phyloP scores from a whole-genome alignment of 64 coral and sea anemone genomes.

The Dendrophyllia cribrosa region DNA sequence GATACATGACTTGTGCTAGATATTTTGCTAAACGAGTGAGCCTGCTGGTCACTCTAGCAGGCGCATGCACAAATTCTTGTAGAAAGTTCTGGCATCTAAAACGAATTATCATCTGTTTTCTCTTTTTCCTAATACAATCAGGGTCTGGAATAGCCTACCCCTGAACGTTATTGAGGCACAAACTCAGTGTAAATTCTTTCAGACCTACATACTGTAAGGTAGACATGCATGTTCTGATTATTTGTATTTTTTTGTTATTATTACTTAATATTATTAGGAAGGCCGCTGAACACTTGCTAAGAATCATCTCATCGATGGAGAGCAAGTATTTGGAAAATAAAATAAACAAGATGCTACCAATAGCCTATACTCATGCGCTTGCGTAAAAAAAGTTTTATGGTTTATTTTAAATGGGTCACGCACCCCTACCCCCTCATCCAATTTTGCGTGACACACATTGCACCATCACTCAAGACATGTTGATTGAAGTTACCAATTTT shows the following conservation, averaged over 20 bases:
- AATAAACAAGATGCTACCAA: no score
- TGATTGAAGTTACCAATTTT: no score
- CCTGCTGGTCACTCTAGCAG: slow-evolving; percentile 5
- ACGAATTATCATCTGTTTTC: slow-evolving; percentile 5
- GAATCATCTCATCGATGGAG: background rate
- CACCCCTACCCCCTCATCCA: no score
- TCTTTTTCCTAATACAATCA: slow-evolving; percentile 33
- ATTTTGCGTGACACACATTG: no score
- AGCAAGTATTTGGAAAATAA: slow-evolving; percentile 9
- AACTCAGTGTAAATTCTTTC: slow-evolving; percentile 3
- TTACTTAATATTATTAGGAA: slow-evolving; percentile 6
- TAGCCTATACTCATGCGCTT: no score
- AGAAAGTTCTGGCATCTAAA: slow-evolving; percentile 9
- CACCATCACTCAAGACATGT: no score
- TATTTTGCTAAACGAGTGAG: background rate
- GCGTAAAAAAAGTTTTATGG: no score
- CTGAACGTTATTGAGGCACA: slow-evolving; percentile 20
- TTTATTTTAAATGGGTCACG: no score
- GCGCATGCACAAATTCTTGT: background rate
- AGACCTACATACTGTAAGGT: no score
- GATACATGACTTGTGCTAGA: no score
- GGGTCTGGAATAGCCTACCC: slow-evolving; percentile 41
- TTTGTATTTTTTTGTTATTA: slow-evolving; percentile 24
- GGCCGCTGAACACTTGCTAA: background rate
- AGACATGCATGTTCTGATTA: background rate